Evolutionary conservation across 2,113 vertebrate species (phyloP), one percentile per base, ranked within the genome.

Genomic region (Asarcornis scutulata): DNA sequence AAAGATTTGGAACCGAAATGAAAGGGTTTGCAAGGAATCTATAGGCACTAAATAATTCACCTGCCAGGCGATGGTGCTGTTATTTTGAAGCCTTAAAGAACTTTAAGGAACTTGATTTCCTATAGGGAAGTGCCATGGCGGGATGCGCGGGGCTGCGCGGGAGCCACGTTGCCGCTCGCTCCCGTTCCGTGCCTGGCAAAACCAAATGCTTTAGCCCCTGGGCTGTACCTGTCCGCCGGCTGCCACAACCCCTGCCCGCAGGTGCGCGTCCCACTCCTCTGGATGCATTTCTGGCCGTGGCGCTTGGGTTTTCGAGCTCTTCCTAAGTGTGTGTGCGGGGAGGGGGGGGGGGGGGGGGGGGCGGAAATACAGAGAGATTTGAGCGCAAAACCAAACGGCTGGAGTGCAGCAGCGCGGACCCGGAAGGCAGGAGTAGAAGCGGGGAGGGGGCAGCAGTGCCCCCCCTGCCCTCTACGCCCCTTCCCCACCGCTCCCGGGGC

Each of bases 11-110:
- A 94, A 95, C 84, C 64, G 80, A 88, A 93, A 94, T 89, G 91
- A 91, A 94, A 97, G 95, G 89, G 94, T 63, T 91, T 90, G 94
- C 36, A 75, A 62, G 85, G 79, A 67, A 96, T 95, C 91, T 74
- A 91, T 88, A 93, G 94, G 94, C 95, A 59, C 91, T 96, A 93
- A 96, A 96, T 96, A 96, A 97, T 96, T 96, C 96, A 96, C 95
- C 89, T 89, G 95, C 93, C 93, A 74, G 95, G 95, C 93, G 84
- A 91, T 88, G 93, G 84, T 68, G 94, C 85, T 91, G 86, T 80
- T 71, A 82, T 91, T 95, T 84, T 40, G 91, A 81, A 97, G 76
- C 83, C 32, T 92, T 86, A 42, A 86, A 90, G 94, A 96, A 96
- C 91, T 96, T 97, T 95, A 46, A 89, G 93, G 89, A 95, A 96